phyloP scores from a whole-genome alignment of 2,888 invertebrate genomes.

The Polydrusus pterygomalis region DNA sequence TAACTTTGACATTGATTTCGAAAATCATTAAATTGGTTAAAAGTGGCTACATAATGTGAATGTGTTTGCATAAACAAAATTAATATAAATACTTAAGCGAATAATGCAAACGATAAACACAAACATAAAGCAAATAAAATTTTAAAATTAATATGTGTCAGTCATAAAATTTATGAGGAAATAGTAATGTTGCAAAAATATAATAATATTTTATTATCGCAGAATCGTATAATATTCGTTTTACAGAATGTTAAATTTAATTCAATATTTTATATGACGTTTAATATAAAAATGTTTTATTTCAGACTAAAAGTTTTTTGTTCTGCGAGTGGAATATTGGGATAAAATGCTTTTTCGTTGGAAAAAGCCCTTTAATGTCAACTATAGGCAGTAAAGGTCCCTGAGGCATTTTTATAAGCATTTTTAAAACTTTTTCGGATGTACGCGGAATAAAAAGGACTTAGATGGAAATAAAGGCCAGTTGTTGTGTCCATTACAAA shows the following conservation, averaged over 20 bases:
- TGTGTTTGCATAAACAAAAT: too few relatives aligned
- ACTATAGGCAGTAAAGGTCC: not conserved
- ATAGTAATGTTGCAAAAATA: not conserved
- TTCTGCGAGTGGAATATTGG: not conserved
- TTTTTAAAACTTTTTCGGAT: not conserved
- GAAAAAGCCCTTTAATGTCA: constrained; percentile 1
- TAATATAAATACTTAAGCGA: too few relatives aligned
- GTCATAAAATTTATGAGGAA: too few relatives aligned
- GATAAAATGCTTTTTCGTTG: not conserved
- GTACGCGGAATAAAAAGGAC: not conserved
- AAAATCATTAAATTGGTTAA: too few relatives aligned
- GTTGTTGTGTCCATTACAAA: too few relatives aligned
- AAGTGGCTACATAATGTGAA: too few relatives aligned
- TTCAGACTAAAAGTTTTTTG: not conserved
- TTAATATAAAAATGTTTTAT: not conserved
- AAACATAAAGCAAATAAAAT: too few relatives aligned
- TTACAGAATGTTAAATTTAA: not conserved
- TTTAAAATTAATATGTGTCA: too few relatives aligned
- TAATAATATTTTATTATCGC: too few relatives aligned
- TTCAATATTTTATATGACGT: not conserved
- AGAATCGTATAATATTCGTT: not conserved
- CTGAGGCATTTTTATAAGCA: not conserved
- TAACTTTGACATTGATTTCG: too few relatives aligned
- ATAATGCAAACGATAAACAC: too few relatives aligned
- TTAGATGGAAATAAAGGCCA: too few relatives aligned